A percentile compares a stretch with the other conserved stretches of the same genome.
phyloP scores from a whole-genome alignment of 1,140 invertebrate genomes.

The Drosophila nannoptera region DNA sequence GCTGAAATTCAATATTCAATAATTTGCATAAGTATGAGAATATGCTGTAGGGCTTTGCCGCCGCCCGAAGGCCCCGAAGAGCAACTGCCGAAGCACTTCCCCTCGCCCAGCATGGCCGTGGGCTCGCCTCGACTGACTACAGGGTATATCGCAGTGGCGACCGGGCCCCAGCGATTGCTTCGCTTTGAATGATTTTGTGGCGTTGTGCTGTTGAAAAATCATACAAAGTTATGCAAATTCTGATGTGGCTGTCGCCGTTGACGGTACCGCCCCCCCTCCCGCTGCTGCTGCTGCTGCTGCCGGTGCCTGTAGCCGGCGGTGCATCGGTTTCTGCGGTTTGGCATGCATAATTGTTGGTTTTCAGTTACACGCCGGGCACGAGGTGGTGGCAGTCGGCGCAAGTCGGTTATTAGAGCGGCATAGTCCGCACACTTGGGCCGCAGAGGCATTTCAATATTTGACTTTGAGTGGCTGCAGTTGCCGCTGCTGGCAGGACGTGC shows the following conservation, averaged over 20 bases:
- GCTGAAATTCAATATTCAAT: not conserved
- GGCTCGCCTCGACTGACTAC: not conserved
- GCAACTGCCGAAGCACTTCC: too few species aligned
- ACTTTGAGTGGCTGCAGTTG: constrained; percentile 2
- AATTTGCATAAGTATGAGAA: not conserved
- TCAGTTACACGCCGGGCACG: constrained; percentile 66
- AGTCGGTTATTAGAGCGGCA: constrained; percentile 31
- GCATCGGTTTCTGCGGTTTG: constrained; percentile 72
- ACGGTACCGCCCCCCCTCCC: constrained; percentile 23
- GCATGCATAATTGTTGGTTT: constrained; percentile 77
- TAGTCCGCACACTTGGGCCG: constrained; percentile 6
- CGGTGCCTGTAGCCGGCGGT: constrained; percentile 18
- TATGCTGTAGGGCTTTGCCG: too few species aligned
- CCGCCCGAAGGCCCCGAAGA: too few species aligned
- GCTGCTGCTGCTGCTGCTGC: constrained; percentile 23
- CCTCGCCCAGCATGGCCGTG: too few species aligned
- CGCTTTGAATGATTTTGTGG: constrained; percentile 72
- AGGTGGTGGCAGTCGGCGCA: constrained; percentile 4
- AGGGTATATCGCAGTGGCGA: constrained; percentile 5
- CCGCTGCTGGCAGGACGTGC: not conserved
- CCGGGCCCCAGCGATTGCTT: too few species aligned
- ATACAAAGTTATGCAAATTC: constrained; percentile 78
- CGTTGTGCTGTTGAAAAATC: constrained; percentile 70
- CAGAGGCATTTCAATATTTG: constrained; percentile 31
- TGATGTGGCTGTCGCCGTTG: constrained; percentile 53